Conservation (phyloP, 1,140 invertebrate species). For the Conus ventricosus region DNA sequence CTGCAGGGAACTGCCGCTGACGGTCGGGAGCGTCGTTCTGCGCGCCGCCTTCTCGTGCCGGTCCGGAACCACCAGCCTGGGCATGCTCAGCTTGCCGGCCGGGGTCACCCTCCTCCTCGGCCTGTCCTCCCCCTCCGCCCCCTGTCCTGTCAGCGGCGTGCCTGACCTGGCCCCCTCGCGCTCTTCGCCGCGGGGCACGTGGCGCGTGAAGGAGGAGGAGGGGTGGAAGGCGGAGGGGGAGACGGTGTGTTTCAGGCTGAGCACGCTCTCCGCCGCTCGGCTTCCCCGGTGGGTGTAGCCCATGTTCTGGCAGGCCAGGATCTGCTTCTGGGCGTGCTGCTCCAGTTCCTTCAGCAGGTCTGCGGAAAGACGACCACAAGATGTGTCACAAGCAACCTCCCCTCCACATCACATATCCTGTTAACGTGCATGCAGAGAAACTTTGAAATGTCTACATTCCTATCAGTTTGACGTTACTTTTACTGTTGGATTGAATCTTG, state of each 20-base stretch:
- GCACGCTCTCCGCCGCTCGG: constrained; percentile 37
- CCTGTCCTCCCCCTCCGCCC: neutral
- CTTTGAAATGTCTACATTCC: too few relatives aligned
- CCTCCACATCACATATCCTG: too few relatives aligned
- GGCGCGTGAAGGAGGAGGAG: constrained; percentile 18
- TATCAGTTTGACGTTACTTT: too few relatives aligned
- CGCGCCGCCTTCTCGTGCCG: constrained; percentile 15
- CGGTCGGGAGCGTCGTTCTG: constrained; percentile 20
- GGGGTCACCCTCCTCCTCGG: constrained; percentile 7
- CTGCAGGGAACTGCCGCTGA: constrained; percentile 30
- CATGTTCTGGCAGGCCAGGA: constrained; percentile 39
- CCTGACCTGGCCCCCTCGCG: neutral
- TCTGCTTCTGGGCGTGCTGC: constrained; percentile 33
- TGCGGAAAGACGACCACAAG: neutral
- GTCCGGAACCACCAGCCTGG: constrained; percentile 23
- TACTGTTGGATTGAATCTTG: too few relatives aligned
- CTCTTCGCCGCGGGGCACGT: neutral
- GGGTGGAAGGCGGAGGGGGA: constrained; percentile 29
- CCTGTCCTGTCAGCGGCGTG: neutral
- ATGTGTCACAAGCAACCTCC: too few relatives aligned
- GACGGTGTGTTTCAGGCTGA: constrained; percentile 33
- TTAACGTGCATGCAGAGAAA: too few relatives aligned
- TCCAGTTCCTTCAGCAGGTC: constrained; percentile 28
- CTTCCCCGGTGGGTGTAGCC: constrained; percentile 33
- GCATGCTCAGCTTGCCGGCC: constrained; percentile 26